A percentile compares a stretch with the other conserved stretches of the same genome.
These are phyloP conservation scores for Phalacrocorax brasilianus DNA, from an alignment of 2,113 vertebrate species.

Conservation along the genomic window DNA sequence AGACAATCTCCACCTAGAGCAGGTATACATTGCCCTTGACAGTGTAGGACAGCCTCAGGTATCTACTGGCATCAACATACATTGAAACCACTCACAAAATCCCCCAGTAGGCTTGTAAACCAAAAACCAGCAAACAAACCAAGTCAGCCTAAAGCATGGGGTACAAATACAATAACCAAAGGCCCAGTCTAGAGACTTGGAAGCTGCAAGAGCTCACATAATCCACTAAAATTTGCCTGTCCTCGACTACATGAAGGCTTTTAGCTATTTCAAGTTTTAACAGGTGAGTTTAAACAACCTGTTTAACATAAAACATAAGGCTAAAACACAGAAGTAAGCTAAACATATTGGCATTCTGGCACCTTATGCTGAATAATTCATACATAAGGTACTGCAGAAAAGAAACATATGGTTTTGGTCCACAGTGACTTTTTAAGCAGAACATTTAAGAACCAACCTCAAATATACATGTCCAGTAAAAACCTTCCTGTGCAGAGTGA, in stretches of 20 bases:
- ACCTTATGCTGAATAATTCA: constrained; percentile 72
- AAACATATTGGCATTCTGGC: constrained; percentile 65
- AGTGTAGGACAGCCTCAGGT: neutral
- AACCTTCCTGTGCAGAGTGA: neutral
- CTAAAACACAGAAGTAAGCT: constrained; percentile 63
- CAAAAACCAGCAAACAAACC: neutral
- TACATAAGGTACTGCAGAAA: constrained; percentile 66
- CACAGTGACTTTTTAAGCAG: constrained; percentile 56
- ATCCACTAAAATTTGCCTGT: neutral
- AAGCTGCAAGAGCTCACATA: neutral
- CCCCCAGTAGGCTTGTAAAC: neutral
- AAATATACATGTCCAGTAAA: constrained; percentile 28
- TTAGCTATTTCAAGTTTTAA: constrained; percentile 22
- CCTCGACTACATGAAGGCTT: neutral
- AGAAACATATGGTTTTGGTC: constrained; percentile 66
- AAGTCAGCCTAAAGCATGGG: neutral
- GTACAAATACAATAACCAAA: neutral
- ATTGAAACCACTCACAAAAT: neutral
- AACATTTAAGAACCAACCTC: constrained; percentile 49
- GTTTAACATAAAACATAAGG: constrained; percentile 44
- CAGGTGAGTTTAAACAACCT: constrained; percentile 55
- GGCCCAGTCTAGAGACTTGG: neutral
- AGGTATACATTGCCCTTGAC: neutral
- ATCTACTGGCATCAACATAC: neutral
- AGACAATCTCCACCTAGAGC: neutral